Percentiles rank a stretch among this genome's conserved stretches.
phyloP scores from a whole-genome alignment of 2,113 vertebrate species.

The Passer montanus region DNA sequence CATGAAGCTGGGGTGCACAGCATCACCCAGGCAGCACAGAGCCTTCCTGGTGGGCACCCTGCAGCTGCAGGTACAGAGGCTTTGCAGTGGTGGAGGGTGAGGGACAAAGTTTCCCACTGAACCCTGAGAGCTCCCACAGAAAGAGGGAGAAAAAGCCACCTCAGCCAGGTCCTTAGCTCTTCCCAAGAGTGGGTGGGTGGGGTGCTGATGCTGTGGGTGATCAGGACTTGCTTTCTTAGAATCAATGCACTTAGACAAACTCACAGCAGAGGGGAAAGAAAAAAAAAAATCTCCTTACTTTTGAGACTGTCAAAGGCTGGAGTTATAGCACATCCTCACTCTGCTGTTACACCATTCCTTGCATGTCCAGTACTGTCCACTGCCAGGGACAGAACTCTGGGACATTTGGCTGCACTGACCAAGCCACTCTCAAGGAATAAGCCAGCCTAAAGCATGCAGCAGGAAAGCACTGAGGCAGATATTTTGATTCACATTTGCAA shows the following conservation, averaged over 20 bases:
- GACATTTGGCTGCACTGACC: not conserved
- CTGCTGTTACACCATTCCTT: not conserved
- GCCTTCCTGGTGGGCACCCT: not conserved
- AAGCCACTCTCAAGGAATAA: not conserved
- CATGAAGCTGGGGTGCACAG: not conserved
- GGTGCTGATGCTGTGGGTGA: not conserved
- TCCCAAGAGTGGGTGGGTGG: rapidly evolving
- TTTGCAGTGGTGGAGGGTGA: not conserved
- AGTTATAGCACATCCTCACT: not conserved
- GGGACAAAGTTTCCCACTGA: not conserved
- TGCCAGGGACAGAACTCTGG: not conserved
- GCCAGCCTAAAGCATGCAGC: not conserved
- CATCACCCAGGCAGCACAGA: not conserved
- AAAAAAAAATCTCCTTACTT: not conserved
- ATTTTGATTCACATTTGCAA: conserved; percentile 42
- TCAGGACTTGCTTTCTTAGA: not conserved
- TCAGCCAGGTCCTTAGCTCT: not conserved
- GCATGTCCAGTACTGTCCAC: not conserved
- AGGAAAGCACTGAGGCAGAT: conserved; percentile 6
- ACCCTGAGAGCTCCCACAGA: not conserved
- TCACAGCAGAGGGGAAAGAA: not conserved
- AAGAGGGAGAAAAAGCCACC: not conserved
- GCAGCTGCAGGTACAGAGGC: not conserved
- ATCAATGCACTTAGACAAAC: not conserved
- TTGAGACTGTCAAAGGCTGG: not conserved